phyloP scores from a whole-genome alignment of 2,888 invertebrate species.

The Dusona sp. region DNA sequence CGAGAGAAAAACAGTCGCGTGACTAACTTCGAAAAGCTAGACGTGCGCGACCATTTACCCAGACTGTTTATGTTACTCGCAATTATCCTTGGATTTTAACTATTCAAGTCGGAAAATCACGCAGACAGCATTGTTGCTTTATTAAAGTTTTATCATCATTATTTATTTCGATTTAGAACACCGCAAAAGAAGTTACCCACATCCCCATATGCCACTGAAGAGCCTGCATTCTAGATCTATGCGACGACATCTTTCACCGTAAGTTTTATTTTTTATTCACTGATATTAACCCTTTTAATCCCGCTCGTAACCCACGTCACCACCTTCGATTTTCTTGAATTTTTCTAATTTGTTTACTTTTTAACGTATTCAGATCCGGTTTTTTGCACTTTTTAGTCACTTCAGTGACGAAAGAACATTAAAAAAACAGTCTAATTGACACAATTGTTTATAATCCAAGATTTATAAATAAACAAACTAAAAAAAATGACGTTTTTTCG shows the following conservation, averaged over 20 bases:
- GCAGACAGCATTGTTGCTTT: constrained; percentile 20
- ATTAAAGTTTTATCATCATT: constrained; percentile 28
- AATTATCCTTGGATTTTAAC: constrained; percentile 19
- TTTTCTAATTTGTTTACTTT: too few relatives aligned
- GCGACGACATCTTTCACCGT: constrained; percentile 86
- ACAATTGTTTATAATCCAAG: too few relatives aligned
- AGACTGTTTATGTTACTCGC: neutral
- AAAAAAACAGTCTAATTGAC: too few relatives aligned
- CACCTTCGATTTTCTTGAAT: too few relatives aligned
- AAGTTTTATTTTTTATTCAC: constrained; percentile 72
- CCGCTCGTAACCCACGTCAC: too few relatives aligned
- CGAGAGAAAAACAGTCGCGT: neutral
- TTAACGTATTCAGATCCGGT: too few relatives aligned
- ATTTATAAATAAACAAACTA: too few relatives aligned
- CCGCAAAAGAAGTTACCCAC: constrained; percentile 88
- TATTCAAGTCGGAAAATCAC: constrained; percentile 8
- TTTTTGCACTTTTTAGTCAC: too few relatives aligned
- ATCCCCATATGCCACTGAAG: constrained; percentile 88
- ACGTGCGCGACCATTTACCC: neutral
- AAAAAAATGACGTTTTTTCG: too few relatives aligned
- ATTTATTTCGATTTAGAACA: constrained; percentile 85
- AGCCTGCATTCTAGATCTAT: constrained; percentile 86
- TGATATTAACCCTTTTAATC: too few relatives aligned
- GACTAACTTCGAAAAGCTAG: neutral
- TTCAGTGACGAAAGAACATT: too few relatives aligned